Conservation (phyloP, 1,140 invertebrate species). For the Drosophila busckii region DNA sequence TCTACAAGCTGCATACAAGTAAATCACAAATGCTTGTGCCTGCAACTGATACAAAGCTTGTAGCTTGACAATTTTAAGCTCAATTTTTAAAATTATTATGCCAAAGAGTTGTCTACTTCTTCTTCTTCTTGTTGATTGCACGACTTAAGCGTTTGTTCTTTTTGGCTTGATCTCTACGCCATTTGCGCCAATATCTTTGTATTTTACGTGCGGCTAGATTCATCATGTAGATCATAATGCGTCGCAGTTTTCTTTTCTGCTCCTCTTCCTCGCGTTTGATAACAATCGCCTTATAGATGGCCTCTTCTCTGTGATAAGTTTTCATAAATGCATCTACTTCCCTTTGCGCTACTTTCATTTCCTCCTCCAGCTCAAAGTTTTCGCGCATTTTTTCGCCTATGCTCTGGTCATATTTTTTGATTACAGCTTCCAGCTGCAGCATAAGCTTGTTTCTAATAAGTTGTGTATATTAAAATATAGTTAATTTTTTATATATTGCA, state of each 20-base stretch:
- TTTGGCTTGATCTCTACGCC: not conserved
- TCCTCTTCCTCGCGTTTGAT: not conserved
- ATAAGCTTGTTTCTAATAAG: slow-evolving; percentile 14
- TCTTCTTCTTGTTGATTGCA: not conserved
- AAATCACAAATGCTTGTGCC: too few species aligned
- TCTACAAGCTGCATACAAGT: too few species aligned
- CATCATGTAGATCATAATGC: slow-evolving; percentile 11
- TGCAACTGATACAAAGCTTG: too few species aligned
- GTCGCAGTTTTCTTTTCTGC: not conserved
- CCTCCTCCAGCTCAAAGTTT: not conserved
- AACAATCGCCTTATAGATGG: slow-evolving; percentile 11
- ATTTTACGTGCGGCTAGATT: slow-evolving; percentile 21
- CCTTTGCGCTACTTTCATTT: not conserved
- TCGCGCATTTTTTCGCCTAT: slow-evolving; percentile 12
- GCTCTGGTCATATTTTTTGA: slow-evolving; percentile 14
- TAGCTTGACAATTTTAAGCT: too few species aligned
- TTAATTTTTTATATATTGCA: not conserved
- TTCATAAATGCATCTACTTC: not conserved
- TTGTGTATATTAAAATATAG: not conserved
- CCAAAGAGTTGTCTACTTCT: not conserved
- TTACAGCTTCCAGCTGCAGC: not conserved
- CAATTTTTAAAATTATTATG: too few species aligned
- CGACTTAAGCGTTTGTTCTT: not conserved
- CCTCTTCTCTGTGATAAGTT: not conserved
- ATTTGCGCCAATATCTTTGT: slow-evolving; percentile 24